Evolutionary conservation across 2,888 invertebrate species (phyloP).

Genomic region (Caenorhabditis sulstoni): DNA sequence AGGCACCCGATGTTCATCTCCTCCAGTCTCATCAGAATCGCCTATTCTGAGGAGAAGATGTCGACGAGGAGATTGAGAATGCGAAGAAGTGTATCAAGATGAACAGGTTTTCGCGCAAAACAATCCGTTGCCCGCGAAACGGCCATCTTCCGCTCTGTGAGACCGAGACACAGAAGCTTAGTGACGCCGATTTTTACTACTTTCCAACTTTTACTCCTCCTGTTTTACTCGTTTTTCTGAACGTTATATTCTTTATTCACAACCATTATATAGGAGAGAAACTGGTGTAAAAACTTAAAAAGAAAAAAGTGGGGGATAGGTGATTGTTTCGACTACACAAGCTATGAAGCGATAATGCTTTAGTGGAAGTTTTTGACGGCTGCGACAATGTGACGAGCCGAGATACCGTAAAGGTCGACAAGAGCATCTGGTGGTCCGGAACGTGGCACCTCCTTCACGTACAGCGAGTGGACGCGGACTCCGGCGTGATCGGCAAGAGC

Average conservation of each 20-base stretch:
- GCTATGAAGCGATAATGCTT: slow-evolving; percentile 2
- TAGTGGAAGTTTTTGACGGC: slow-evolving; percentile 84
- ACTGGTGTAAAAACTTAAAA: too few species aligned
- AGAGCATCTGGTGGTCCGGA: slow-evolving; percentile 92
- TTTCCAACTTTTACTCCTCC: not conserved
- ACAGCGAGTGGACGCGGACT: slow-evolving; percentile 69
- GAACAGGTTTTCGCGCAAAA: slow-evolving; percentile 52
- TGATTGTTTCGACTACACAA: not conserved
- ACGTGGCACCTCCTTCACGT: slow-evolving; percentile 85
- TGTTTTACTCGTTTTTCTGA: not conserved
- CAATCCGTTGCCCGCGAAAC: slow-evolving; percentile 51
- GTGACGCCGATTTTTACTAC: not conserved
- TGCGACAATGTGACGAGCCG: slow-evolving; percentile 87
- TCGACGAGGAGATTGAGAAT: not conserved
- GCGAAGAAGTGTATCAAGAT: slow-evolving; percentile 45
- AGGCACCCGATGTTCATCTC: slow-evolving; percentile 15
- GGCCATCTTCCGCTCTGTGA: slow-evolving; percentile 28
- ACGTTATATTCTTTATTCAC: slow-evolving; percentile 27
- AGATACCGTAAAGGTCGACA: slow-evolving; percentile 92
- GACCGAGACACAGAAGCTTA: slow-evolving; percentile 19
- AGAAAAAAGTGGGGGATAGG: too few species aligned
- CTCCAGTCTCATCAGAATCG: slow-evolving; percentile 31
- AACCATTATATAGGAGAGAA: slow-evolving; percentile 27
- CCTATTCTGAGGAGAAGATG: slow-evolving; percentile 29
- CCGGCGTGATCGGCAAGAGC: slow-evolving; percentile 66